These are phyloP conservation scores for Helogale parvula DNA, from an alignment of 2,113 vertebrate genomes.

Conservation along the genomic window DNA sequence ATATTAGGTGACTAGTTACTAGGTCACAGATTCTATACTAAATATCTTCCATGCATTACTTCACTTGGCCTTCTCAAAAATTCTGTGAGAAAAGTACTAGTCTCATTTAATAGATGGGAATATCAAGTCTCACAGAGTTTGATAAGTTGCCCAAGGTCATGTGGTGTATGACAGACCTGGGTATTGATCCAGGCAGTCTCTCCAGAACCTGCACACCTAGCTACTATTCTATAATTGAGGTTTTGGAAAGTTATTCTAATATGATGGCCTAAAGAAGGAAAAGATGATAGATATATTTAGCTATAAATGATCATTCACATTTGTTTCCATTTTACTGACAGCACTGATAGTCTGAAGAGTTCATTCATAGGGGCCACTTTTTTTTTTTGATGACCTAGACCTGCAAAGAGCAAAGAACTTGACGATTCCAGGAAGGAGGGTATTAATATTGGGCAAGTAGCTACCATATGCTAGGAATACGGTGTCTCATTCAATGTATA, in stretches of 20 bases:
- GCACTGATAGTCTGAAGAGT: not conserved
- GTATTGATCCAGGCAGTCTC: not conserved
- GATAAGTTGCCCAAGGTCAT: not conserved
- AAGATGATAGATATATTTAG: not conserved
- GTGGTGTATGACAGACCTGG: not conserved
- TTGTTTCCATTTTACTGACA: not conserved
- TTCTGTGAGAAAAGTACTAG: not conserved
- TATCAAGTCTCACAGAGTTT: not conserved
- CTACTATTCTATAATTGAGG: not conserved
- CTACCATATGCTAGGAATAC: not conserved
- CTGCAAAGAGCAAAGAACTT: not conserved
- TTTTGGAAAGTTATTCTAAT: not conserved
- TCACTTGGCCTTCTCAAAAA: not conserved
- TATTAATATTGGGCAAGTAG: not conserved
- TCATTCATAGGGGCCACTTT: not conserved
- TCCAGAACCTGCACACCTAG: not conserved
- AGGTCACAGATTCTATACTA: not conserved
- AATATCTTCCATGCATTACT: not conserved
- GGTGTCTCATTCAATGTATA: not conserved
- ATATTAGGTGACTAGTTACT: not conserved
- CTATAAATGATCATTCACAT: not conserved
- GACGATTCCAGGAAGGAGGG: not conserved
- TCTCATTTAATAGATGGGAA: not conserved
- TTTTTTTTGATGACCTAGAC: not conserved
- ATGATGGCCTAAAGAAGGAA: not conserved